Evolutionary conservation across 1,140 invertebrate genomes (phyloP).

Genomic region (Acyrthosiphon pisum): DNA sequence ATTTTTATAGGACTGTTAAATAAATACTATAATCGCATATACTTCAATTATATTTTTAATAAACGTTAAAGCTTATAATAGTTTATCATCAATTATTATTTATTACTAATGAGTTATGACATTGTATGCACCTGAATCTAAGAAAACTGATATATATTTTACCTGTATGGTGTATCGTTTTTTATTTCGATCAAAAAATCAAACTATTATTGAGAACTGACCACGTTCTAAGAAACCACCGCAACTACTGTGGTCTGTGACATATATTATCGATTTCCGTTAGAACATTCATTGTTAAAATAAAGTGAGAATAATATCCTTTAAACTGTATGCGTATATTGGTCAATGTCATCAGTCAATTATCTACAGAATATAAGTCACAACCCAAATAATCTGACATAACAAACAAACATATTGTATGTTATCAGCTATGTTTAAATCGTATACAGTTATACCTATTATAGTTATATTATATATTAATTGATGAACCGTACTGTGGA

Average conservation of each 20-base stretch:
- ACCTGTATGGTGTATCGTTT: neutral
- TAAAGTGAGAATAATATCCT: neutral
- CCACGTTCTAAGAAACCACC: neutral
- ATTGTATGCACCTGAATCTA: neutral
- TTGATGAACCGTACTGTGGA: neutral
- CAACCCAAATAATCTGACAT: neutral
- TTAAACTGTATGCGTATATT: conserved; percentile 8
- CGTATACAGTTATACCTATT: neutral
- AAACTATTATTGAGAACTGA: neutral
- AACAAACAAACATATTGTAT: neutral
- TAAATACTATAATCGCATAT: no score
- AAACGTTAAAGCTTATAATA: neutral
- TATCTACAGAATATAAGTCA: neutral
- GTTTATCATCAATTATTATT: neutral
- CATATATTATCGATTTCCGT: neutral
- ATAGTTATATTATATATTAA: neutral
- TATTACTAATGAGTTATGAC: neutral
- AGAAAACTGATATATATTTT: neutral
- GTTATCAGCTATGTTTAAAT: neutral
- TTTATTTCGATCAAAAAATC: neutral
- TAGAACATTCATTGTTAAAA: conserved; percentile 4
- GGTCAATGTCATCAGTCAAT: conserved; percentile 11
- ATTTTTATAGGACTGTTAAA: neutral
- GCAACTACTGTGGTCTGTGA: neutral
- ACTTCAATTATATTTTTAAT: neutral